Evolutionary conservation across 1,140 invertebrate species (phyloP).

Genomic region (Leptinotarsa lineolata): DNA sequence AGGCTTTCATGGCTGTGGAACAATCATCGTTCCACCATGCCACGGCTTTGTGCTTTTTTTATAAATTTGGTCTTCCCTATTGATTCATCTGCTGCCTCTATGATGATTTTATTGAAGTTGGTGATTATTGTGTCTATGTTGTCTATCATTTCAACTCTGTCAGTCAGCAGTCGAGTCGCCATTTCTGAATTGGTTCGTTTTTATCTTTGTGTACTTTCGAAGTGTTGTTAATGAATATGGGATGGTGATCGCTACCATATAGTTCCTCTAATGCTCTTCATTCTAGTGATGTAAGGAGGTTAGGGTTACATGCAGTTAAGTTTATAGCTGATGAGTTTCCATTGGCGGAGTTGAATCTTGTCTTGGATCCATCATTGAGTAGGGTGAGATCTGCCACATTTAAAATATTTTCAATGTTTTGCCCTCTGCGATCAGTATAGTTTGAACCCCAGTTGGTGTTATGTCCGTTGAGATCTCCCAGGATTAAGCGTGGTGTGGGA

Average conservation of each 20-base stretch:
- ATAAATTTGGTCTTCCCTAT: not conserved
- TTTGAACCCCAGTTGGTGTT: slow-evolving; percentile 7
- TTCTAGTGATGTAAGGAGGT: not conserved
- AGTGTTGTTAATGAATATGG: not conserved
- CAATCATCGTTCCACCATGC: slow-evolving; percentile 18
- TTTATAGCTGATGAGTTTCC: not conserved
- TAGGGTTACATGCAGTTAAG: slow-evolving; percentile 10
- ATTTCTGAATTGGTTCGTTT: slow-evolving; percentile 8
- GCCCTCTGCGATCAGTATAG: not conserved
- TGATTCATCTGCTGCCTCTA: slow-evolving; percentile 11
- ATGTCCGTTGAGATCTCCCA: slow-evolving; percentile 1
- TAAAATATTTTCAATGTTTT: not conserved
- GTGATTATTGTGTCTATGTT: slow-evolving; percentile 7
- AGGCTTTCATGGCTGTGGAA: not conserved
- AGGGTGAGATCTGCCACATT: not conserved
- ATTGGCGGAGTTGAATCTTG: slow-evolving; percentile 1
- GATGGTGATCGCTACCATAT: slow-evolving; percentile 16
- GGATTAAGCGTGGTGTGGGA: slow-evolving; percentile 2
- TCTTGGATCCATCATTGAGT: not conserved
- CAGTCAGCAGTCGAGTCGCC: slow-evolving; percentile 7
- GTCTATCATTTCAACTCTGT: slow-evolving; percentile 2
- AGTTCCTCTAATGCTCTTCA: not conserved
- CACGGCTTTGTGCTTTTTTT: not conserved
- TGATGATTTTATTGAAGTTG: not conserved
- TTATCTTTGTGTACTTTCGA: slow-evolving; percentile 10